Base-by-base conservation (phyloP, 2,888 invertebrate species). In the Diadegma fenestrale region DNA sequence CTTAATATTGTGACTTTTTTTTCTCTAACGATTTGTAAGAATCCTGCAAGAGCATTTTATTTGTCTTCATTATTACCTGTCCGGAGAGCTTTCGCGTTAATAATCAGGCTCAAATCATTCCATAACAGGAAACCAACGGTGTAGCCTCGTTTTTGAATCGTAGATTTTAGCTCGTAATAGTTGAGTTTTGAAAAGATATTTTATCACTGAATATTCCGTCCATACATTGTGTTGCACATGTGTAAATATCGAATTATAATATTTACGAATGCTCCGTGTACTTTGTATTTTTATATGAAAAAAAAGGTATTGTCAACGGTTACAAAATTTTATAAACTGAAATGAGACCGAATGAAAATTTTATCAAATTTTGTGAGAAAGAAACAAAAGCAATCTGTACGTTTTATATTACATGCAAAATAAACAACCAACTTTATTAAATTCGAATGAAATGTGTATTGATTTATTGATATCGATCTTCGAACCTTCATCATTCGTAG, bases 321-420 rank as follows among this genome's bases (percentile, higher is more conserved):
- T 41, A 77, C 33, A 37, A 82, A 64, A 72, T 69, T 48, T 48
- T 51, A 51, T 17, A 5, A 33, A 48, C 48, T 10, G 33, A 5
- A 33, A 33, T 33, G 33, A 33, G 5, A 33, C 33, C 5, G 37
- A 37, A 37, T 37, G 37, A 10, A 37, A 37, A 37, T 37, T 37
- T 37, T 37, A 37, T 37, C 37, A 10, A 37, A 10, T 37, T 37
- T 37, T 37, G 10, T 63, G 54, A 69, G 30, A 19, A 68, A 19
- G 63, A 51, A 8, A 19, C 66, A 76, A 33, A 72, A 43, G 12
- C 10, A 12, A 54, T 8, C 51, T 82, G 78, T 73, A 82, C 78
- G 45, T 78, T 78, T 72, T 75, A 58, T 82, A 82, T 26, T 54
- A 37, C 33, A 71, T 30, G 45, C 37, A 41, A 58, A 78, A 82